Conservation (phyloP, 2,797 vertebrate species). For the Sebastiscus albofasciatus region DNA sequence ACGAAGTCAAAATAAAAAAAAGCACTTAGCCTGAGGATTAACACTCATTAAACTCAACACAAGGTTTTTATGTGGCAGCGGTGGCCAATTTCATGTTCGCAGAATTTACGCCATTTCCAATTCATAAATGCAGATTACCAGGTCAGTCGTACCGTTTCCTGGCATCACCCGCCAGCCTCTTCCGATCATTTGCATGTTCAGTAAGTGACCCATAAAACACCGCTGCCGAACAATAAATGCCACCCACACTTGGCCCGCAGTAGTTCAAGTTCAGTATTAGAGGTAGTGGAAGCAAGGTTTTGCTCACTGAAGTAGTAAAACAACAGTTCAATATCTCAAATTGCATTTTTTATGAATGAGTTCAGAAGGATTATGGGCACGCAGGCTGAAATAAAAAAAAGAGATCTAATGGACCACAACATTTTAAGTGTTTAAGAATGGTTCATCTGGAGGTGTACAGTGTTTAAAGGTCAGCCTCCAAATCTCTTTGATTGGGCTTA, state of each 20-base stretch:
- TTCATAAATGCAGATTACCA: constrained; percentile 36
- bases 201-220: constrained; percentile 39
- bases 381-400: neutral
- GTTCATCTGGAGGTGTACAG: neutral
- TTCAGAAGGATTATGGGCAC: neutral
- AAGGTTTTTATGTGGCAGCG: neutral
- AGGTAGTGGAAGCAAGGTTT: neutral
- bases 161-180: constrained; percentile 18
- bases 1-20: neutral
- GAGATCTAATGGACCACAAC: neutral
- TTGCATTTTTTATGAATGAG: constrained; percentile 13
- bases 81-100: neutral
- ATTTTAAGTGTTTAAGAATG: neutral
- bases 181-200: constrained; percentile 43
- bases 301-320: neutral
- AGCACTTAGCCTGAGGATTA: neutral
- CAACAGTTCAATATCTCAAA: constrained; percentile 1
- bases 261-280: constrained; percentile 14
- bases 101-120: constrained; percentile 11
- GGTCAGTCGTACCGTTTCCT: constrained; percentile 20
- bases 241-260: constrained; percentile 23
- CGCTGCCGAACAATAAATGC: constrained; percentile 23
- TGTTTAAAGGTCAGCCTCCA: constrained; percentile 14
- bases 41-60: constrained; percentile 15
- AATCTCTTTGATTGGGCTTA: neutral